Evolutionary conservation across 2,113 vertebrate genomes (phyloP), one percentile per base, ranked within the genome.

Genomic region (Anarhynchus alexandrinus): DNA sequence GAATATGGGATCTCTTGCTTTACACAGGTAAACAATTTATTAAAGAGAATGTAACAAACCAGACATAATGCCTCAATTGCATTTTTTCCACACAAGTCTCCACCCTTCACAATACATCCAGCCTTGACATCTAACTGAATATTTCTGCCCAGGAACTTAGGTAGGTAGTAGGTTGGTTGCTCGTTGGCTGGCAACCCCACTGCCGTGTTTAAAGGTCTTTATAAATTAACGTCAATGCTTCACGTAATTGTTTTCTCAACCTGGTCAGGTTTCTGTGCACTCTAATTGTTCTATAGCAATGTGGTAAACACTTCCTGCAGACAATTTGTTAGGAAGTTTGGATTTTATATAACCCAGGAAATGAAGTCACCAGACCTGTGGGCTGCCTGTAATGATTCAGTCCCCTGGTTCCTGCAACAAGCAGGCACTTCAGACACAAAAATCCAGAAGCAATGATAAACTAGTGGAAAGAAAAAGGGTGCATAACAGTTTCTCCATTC

Each of bases 331-430:
- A 81, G 62, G 90, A 95, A 92, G 96, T 95, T 97, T 72, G 94
- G 90, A 88, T 96, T 94, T 94, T 90, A 90, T 86, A 94, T 81
- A 96, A 96, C 88, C 90, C 92, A 90, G 96, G 96, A 97, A 96
- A 96, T 93, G 95, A 97, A 94, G 88, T 96, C 96, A 92, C 80
- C 82, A 92, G 97, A 87, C 72, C 66, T 49, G 72, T 73, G 52
- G 86, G 84, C 81, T 89, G 96, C 73, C 77, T 52, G 64, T 29
- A 52, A 32, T 62, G 92, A 95, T 90, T 92, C 82, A 86, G 30
- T 52, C 30, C 73, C 86, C 52, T 81, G 57, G 65, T 91, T 97
- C 90, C 90, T 76, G 52, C 88, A 66, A 83, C 64, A 65, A 85
- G 86, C 72, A 78, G 65, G 67, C 64, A n/a, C 40, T 78, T 22